Base-by-base conservation (phyloP, 2,113 vertebrate genomes). In the Puma concolor region DNA sequence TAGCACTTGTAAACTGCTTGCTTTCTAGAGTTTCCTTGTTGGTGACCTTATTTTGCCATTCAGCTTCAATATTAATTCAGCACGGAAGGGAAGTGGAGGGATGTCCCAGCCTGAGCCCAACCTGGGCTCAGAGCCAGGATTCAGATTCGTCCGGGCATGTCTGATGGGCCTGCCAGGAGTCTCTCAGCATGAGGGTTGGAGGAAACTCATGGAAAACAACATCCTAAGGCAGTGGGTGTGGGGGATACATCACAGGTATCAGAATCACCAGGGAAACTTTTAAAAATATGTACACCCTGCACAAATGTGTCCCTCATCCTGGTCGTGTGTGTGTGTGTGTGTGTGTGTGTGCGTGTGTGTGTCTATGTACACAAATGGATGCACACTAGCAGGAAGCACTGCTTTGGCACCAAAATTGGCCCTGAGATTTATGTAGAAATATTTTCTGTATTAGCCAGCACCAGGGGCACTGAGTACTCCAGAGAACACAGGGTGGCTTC, bases 101-200 rank as follows among this genome's bases (percentile, higher is more conserved):
- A 54, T 91, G 64, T 92, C 94, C 91, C 27, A 60, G 91, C 60
- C 44, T 77, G 52, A 97, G 88, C 69, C 29, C 17, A 72, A 81
- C 52, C 95, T 91, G 93, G 97, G 97, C 96, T 95, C 76, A 16
- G 3, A 85, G 97, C 92, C 97, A 97, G 76, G 38, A 85, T 44
- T 48, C 71, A 44, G 91, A 96, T 92, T 88, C 17, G 60, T 91
- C 96, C 82, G 91, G 94, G 88, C 94, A 54, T 21, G 95, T 91
- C 93, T 69, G 44, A 48, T 33, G 38, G 74, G 66, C 76, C 88
- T 97, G 95, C 95, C 94, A 88, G 91, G 64, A 94, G 74, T 88
- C 84, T 96, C 77, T 95, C 72, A 21, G 90, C 93, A 74, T 17
- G 27, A 88, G 71, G 27, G 69, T 50, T 38, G 1, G 52, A 72